Evolutionary conservation across 2,888 invertebrate species (phyloP).

Genomic region (Drosophila ustulata): DNA sequence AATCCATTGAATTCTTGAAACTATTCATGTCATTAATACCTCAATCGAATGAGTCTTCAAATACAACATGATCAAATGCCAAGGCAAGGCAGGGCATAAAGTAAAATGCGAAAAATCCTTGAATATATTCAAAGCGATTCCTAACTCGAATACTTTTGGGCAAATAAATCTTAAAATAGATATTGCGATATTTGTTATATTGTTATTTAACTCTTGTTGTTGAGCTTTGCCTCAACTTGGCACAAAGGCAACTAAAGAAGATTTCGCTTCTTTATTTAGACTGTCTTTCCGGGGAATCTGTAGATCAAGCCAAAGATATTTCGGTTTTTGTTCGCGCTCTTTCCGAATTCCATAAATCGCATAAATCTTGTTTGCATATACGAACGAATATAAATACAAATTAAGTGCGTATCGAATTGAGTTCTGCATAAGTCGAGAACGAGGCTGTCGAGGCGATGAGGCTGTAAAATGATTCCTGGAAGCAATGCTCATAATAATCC

Average conservation of each 20-base stretch:
- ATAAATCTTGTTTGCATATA: conserved; percentile 43
- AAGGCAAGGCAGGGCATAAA: background rate
- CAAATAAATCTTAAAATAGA: conserved; percentile 12
- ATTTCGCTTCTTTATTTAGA: conserved; percentile 15
- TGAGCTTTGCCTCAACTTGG: background rate
- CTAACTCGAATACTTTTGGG: background rate
- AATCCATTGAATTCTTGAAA: background rate
- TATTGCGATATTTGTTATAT: background rate
- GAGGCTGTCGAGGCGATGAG: conserved; percentile 1
- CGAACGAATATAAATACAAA: background rate
- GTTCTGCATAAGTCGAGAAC: conserved; percentile 43
- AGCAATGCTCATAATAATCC: conserved; percentile 40
- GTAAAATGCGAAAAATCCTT: conserved; percentile 1
- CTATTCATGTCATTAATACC: background rate
- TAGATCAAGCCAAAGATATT: conserved; percentile 20
- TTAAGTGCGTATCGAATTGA: conserved; percentile 43
- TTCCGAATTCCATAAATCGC: conserved; percentile 40
- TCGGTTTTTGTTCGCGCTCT: background rate
- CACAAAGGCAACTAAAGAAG: conserved; percentile 6
- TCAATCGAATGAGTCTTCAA: background rate
- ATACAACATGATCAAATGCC: background rate
- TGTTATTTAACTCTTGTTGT: background rate
- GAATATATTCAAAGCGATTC: background rate
- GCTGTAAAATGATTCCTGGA: conserved; percentile 51
- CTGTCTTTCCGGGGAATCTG: conserved; percentile 15